Evolutionary conservation across 2,888 invertebrate species (phyloP).

Genomic region (Pterobdella sp.): DNA sequence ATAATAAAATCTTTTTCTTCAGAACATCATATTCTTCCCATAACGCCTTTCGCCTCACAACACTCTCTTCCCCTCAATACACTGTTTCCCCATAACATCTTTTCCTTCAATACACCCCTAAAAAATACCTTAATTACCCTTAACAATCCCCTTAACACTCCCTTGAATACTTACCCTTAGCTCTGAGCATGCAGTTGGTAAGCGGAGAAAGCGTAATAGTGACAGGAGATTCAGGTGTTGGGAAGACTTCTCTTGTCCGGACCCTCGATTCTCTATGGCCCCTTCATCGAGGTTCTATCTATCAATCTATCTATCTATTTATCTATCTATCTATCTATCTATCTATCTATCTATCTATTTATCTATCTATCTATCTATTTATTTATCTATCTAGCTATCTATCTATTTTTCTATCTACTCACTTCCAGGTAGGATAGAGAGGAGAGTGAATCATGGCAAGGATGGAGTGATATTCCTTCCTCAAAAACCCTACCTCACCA

Average conservation of each 20-base stretch:
- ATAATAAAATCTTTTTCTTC: too few species aligned
- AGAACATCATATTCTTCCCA: background rate
- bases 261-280: constrained; percentile 92
- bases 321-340: too few species aligned
- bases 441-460: constrained; percentile 41
- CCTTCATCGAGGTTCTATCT: background rate
- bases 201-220: constrained; percentile 63
- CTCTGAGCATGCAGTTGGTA: constrained; percentile 52
- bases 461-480: constrained; percentile 55
- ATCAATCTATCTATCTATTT: too few species aligned
- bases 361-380: too few species aligned
- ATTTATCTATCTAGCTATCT: too few species aligned
- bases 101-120: background rate
- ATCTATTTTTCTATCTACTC: too few species aligned
- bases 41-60: background rate
- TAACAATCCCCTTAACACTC: background rate
- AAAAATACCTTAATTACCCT: too few species aligned
- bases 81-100: background rate
- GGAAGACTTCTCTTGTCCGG: constrained; percentile 79
- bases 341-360: too few species aligned
- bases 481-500: constrained; percentile 58
- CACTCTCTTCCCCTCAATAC: background rate
- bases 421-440: constrained; percentile 33
- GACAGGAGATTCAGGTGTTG: constrained; percentile 90
- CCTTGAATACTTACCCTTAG: too few species aligned